phyloP scores from a whole-genome alignment of 2,113 vertebrate genomes.

The Plotosus lineatus region DNA sequence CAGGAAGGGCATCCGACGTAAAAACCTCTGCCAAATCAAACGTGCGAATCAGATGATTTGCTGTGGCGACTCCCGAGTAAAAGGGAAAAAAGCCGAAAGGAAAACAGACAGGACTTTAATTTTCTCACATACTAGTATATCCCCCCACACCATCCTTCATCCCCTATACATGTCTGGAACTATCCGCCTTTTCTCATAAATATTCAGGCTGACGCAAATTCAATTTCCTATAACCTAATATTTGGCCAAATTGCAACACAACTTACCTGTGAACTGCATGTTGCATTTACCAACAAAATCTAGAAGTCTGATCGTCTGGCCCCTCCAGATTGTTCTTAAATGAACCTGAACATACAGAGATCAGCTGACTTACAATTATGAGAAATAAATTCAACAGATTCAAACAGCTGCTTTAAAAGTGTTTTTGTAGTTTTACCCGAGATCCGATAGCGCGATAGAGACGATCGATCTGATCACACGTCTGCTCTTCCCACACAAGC shows the following conservation, averaged over 20 bases:
- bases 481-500: constrained; percentile 92
- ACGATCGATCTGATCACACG: constrained; percentile 76
- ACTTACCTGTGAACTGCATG: constrained; percentile 69
- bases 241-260: not conserved
- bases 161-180: not conserved
- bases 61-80: too few relatives aligned
- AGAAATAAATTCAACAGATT: not conserved
- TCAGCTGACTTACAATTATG: not conserved
- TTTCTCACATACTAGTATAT: too few relatives aligned
- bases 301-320: constrained; percentile 79
- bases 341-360: constrained; percentile 72
- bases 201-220: too few relatives aligned
- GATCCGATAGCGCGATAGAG: constrained; percentile 83
- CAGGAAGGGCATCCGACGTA: too few relatives aligned
- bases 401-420: not conserved
- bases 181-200: not conserved
- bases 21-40: too few relatives aligned
- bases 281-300: constrained; percentile 81
- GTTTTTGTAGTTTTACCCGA: constrained; percentile 69
- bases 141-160: not conserved
- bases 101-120: too few relatives aligned
- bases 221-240: not conserved
- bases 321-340: constrained; percentile 86
- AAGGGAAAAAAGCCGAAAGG: too few relatives aligned
- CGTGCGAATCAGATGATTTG: too few relatives aligned